Evolutionary conservation across 2,797 vertebrate species (phyloP), one percentile per base, ranked within the genome.

Genomic region (Pristis pectinata): DNA sequence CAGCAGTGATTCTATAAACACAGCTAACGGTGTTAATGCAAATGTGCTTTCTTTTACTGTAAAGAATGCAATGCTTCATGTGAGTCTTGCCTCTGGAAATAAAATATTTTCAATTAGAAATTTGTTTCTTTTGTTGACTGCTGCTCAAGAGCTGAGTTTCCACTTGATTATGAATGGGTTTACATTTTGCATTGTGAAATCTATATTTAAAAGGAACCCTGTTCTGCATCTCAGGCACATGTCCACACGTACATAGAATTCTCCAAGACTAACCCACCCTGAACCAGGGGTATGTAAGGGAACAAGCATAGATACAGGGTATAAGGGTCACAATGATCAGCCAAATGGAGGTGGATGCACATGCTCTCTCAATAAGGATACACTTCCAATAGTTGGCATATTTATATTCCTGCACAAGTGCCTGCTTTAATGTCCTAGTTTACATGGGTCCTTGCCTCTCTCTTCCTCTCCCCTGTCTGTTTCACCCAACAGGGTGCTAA

Each of bases 1-100:
- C 44, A 72, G 27, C 72, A n/a, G 8, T 53, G 72, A 94, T 70
- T 94, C 92, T 76, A 53, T 94, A 74, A 94, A 94, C 92, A 94
- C 27, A 56, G 92, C 11, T 94, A 94, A 76, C 34, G 53, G 41
- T 94, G 92, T 53, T 94, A 34, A 53, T 44, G 44, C 92, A 67
- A 72, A 27, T 76, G 70, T 67, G 44, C 11, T 49, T 22, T 74
- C 74, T 94, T 49, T 74, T 3, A 53, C 41, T 53, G 92, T 53
- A 76, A 27, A 94, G 30, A 76, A 76, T n/a, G 34, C 72, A 70
- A 76, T 94, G 92, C 19, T 74, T 53, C 49, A 6, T 34, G 24
- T 53, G 72, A 13, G 92, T n/a, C 49, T 94, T 44, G 30, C 49
- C 1, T 3, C 44, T 53, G 44, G 13, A 56, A 94, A 70, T 72